Base-by-base conservation (phyloP, 2,888 invertebrate species). In the Oxycera nigricornis region DNA sequence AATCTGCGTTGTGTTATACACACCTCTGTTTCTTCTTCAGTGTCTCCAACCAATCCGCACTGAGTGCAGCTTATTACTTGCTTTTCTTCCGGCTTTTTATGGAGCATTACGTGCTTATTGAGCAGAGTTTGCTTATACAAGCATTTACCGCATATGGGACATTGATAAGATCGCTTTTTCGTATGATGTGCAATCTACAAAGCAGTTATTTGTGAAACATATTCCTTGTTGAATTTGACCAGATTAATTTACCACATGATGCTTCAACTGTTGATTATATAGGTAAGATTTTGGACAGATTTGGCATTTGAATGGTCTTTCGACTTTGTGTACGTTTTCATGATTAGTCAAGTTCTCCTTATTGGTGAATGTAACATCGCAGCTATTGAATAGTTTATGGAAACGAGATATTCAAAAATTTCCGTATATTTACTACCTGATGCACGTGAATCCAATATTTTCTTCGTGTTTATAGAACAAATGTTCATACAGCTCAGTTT, bases 401-500 rank as follows among this genome's bases (percentile, higher is more conserved):
- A 22, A 73, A 31, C 2, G 17, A 17, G 28, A 30, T 26, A 50
- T 6, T 39, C 24, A 2, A 39, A 55, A n/a, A n/a, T n/a, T n/a
- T n/a, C n/a, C n/a, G n/a, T n/a, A n/a, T n/a, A n/a, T n/a, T n/a
- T n/a, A n/a, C n/a, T 75, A 80, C 83, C 78, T 76, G 74, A 75
- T 77, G 75, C 85, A 84, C 41, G 77, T 79, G 76, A 78, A 79
- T 57, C 77, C 78, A 28, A 79, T 78, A 26, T 78, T 77, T 1
- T 81, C 79, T 14, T 82, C 83, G 72, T 85, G 85, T 0, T 77
- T 73, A 67, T 84, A 84, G 62, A 82, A 79, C 28, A 84, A 78
- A 76, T 84, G 84, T 72, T 84, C 82, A 62, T 82, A 84, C 9
- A 84, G 81, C 9, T 82, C 80, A 74, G 82, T 81, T 1, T 82